These are phyloP conservation scores for Geophilus truncorum DNA, from an alignment of 2,888 invertebrate genomes.

Conservation along the genomic window DNA sequence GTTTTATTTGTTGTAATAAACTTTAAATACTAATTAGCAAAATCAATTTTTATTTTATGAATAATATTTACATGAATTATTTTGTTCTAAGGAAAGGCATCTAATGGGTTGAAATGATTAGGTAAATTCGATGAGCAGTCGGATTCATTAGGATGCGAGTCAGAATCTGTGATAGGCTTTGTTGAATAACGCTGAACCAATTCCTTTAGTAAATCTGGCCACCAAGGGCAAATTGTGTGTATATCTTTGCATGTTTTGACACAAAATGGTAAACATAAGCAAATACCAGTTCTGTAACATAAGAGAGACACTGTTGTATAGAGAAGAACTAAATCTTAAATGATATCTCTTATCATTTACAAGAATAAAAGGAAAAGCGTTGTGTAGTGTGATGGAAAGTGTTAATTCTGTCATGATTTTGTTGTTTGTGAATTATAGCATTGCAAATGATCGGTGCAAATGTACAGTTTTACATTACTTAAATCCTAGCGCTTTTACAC, in stretches of 20 bases:
- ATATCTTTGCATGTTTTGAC: constrained; percentile 27
- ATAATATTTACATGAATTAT: not conserved
- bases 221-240: constrained; percentile 21
- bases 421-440: not conserved
- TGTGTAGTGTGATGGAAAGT: not conserved
- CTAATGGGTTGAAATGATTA: not conserved
- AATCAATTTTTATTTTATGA: not conserved
- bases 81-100: not conserved
- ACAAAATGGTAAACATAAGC: constrained; percentile 29
- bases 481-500: too few relatives aligned
- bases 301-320: not conserved
- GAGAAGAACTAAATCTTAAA: not conserved
- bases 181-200: not conserved
- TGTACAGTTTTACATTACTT: too few relatives aligned
- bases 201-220: constrained; percentile 29
- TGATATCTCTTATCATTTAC: not conserved
- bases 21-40: not conserved
- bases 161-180: not conserved
- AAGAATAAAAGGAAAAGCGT: not conserved
- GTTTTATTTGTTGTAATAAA: not conserved
- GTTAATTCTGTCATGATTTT: not conserved
- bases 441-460: too few relatives aligned
- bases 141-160: not conserved
- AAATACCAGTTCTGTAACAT: constrained; percentile 27
- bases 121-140: not conserved